These are phyloP conservation scores for Protobothrops flavoviridis DNA, from an alignment of 2,113 vertebrate genomes.

Conservation along the genomic window DNA sequence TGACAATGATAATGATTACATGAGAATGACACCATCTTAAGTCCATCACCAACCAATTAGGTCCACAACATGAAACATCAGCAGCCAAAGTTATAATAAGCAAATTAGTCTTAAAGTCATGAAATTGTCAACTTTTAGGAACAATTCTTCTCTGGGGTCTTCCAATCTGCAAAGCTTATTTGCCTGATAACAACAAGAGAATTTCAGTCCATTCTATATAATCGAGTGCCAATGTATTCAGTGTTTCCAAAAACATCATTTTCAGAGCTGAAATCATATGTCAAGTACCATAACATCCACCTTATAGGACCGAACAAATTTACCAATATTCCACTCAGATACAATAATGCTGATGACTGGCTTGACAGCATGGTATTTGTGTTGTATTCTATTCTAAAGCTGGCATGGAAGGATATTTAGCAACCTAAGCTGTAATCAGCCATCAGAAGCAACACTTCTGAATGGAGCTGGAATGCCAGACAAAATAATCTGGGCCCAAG, in stretches of 20 bases:
- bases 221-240: conserved; percentile 51
- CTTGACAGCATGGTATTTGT: conserved; percentile 46
- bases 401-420: conserved; percentile 43
- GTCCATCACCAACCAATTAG: conserved; percentile 29
- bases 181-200: conserved; percentile 59
- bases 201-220: conserved; percentile 52
- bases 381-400: conserved; percentile 11
- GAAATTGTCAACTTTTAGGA: conserved; percentile 46
- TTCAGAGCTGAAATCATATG: conserved; percentile 57
- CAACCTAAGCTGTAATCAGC: conserved; percentile 32
- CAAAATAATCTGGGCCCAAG: background rate
- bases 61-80: conserved; percentile 7
- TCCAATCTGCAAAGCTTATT: conserved; percentile 57
- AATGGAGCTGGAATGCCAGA: background rate
- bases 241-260: conserved; percentile 52
- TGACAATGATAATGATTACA: background rate
- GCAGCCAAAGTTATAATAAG: conserved; percentile 43
- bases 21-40: conserved; percentile 19
- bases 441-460: conserved; percentile 33
- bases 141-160: conserved; percentile 56
- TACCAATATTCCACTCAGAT: conserved; percentile 58
- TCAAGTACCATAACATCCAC: conserved; percentile 63
- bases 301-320: conserved; percentile 64
- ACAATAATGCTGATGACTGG: conserved; percentile 64
- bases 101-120: conserved; percentile 47